Evolutionary conservation across 1,140 invertebrate species (phyloP), one percentile per base, ranked within the genome.

Genomic region (Arctopsyche grandis): DNA sequence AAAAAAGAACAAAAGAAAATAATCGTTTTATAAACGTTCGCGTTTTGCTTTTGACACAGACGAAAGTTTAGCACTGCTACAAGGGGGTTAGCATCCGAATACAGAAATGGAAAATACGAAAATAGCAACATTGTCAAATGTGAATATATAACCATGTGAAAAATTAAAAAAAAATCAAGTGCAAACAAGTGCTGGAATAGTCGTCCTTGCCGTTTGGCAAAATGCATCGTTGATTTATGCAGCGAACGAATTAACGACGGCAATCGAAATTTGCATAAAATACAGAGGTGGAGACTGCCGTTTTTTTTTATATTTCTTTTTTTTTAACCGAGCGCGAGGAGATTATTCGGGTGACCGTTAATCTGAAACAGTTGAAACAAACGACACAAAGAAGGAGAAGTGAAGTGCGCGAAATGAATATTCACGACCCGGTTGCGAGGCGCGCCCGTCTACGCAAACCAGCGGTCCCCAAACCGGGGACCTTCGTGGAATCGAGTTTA

Each of bases 341-440:
- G 21, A 73, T 73, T 73, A 73, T 73, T 73, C 69, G 9, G 69
- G 22, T 38, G 38, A 22, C 44, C 69, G 38, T 73, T 73, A 29
- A 46, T 22, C 44, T 46, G 29, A 73, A 73, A 73, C 69, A 73
- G 44, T 29, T 48, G 38, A 73, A 73, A 73, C 44, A 73, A 73
- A 73, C 69, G 69, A 38, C 69, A 73, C 38, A 73, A 73, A 73
- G 69, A 29, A 69, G 66, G n/a, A 73, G 46, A 73, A 46, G 69
- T 44, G 44, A 70, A 73, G 69, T 73, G 22, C 46, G 69, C 69
- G 19, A 44, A 46, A 73, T 73, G 69, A 73, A 73, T 73, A 73
- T 73, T 73, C 69, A 73, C n/a, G 43, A 38, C 24, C 16, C 5
- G 16, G 5, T 21, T 12, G 38, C 56, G 16, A 60, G 21, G 56